Conservation (phyloP, 2,888 invertebrate species). For the Nomada ferruginata region DNA sequence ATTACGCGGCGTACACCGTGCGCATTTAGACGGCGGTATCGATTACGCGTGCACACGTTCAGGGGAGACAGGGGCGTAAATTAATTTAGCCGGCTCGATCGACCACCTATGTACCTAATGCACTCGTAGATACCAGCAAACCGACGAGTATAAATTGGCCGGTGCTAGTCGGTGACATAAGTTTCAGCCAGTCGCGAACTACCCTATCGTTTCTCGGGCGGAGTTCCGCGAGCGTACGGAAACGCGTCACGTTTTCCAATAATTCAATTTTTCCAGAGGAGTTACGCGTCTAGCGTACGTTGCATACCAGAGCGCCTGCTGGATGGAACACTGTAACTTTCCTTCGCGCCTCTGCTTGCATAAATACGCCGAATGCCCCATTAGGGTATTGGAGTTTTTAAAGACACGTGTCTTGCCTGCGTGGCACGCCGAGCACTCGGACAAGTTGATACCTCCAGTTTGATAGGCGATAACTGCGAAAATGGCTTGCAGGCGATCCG, state of each 20-base stretch:
- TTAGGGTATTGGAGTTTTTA: constrained; percentile 29
- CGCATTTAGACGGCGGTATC: background rate
- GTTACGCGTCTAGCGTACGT: constrained; percentile 36
- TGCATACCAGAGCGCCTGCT: constrained; percentile 3
- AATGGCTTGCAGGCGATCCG: constrained; percentile 69
- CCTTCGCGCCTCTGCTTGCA: no score
- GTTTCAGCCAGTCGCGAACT: constrained; percentile 15
- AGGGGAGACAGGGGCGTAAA: background rate
- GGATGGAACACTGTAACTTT: background rate
- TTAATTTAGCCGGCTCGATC: constrained; percentile 29
- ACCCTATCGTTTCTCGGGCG: constrained; percentile 1
- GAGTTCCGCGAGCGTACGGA: constrained; percentile 6
- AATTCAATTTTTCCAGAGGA: constrained; percentile 53
- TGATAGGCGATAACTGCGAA: constrained; percentile 77
- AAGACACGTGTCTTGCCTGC: constrained; percentile 25
- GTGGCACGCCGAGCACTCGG: constrained; percentile 23
- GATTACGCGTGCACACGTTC: background rate
- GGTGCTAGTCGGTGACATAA: constrained; percentile 35
- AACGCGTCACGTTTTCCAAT: constrained; percentile 54
- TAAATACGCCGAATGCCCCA: constrained; percentile 8
- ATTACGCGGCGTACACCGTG: background rate
- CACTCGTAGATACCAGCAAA: constrained; percentile 16
- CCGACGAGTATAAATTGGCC: constrained; percentile 36
- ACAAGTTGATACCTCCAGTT: constrained; percentile 68
- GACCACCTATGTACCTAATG: constrained; percentile 23